Percentiles rank a stretch among this genome's conserved stretches.
phyloP scores from a whole-genome alignment of 2,888 invertebrate genomes.

The Nudaria mundana region DNA sequence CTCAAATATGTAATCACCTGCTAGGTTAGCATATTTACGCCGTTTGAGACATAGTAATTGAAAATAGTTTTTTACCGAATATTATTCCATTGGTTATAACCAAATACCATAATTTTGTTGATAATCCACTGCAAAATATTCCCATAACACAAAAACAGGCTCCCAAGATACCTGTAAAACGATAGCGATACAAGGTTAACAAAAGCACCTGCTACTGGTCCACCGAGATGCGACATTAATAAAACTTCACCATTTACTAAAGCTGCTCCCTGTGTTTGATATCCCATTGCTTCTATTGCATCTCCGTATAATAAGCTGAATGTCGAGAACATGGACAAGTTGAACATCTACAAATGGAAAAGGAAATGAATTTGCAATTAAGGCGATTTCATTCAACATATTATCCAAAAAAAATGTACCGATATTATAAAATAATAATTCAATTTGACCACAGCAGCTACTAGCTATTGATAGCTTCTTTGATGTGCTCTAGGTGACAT shows the following conservation, averaged over 20 bases:
- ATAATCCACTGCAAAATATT: slow-evolving; percentile 69
- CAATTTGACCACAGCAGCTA: no score
- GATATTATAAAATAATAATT: no score
- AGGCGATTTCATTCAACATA: no score
- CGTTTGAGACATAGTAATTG: no score
- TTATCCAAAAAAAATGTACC: no score
- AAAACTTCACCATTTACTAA: slow-evolving; percentile 85
- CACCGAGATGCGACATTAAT: slow-evolving; percentile 83
- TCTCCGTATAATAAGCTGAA: slow-evolving; percentile 86
- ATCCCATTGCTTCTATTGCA: slow-evolving; percentile 82
- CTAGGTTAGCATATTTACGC: no score
- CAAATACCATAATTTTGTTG: slow-evolving; percentile 67
- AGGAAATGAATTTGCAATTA: neutral
- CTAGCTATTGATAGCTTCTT: no score
- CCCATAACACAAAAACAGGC: slow-evolving; percentile 63
- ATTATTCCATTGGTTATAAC: slow-evolving; percentile 69
- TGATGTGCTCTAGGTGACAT: no score
- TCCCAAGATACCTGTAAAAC: slow-evolving; percentile 66
- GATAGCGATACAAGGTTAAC: slow-evolving; percentile 73
- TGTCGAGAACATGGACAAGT: slow-evolving; percentile 85
- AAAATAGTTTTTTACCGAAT: slow-evolving; percentile 49
- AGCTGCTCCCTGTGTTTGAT: slow-evolving; percentile 84
- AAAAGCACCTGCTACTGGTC: slow-evolving; percentile 86
- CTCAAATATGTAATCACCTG: no score
- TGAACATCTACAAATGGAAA: slow-evolving; percentile 81